Conservation (phyloP, 1,140 invertebrate genomes). For the Arion vulgaris region DNA sequence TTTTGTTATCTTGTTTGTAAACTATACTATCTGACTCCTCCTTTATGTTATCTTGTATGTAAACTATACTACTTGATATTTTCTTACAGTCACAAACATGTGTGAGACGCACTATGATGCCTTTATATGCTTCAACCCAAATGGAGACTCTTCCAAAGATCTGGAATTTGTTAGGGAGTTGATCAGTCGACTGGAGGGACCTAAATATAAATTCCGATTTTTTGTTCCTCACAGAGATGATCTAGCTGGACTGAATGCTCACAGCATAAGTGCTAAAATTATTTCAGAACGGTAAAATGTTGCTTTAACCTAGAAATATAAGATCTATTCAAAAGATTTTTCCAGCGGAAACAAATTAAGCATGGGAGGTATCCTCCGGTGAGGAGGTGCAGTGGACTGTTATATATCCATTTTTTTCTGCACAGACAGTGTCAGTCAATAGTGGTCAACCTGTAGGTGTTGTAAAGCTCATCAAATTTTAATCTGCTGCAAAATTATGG, state of each 20-base stretch:
- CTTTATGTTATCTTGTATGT: too few species aligned
- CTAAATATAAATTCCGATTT: slow-evolving; percentile 61
- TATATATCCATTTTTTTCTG: too few species aligned
- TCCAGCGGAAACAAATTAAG: too few species aligned
- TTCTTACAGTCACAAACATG: slow-evolving; percentile 42
- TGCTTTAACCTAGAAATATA: background rate
- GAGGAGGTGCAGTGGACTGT: too few species aligned
- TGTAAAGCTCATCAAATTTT: too few species aligned
- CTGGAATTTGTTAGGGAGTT: slow-evolving; percentile 67
- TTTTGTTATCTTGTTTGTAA: too few species aligned
- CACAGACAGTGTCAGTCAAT: too few species aligned
- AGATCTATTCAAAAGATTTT: too few species aligned
- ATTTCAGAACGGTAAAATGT: slow-evolving; percentile 67
- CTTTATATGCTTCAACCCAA: slow-evolving; percentile 70
- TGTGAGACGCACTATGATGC: slow-evolving; percentile 66
- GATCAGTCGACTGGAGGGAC: slow-evolving; percentile 63
- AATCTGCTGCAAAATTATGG: too few species aligned
- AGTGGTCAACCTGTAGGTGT: too few species aligned
- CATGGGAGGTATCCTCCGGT: too few species aligned
- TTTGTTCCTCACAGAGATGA: slow-evolving; percentile 69
- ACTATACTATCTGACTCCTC: too few species aligned
- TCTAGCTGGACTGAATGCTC: slow-evolving; percentile 62
- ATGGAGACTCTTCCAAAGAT: slow-evolving; percentile 49
- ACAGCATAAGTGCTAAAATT: slow-evolving; percentile 66
- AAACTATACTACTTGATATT: background rate